phyloP scores from a whole-genome alignment of 2,888 invertebrate genomes.

The Scotopteryx bipunctaria region DNA sequence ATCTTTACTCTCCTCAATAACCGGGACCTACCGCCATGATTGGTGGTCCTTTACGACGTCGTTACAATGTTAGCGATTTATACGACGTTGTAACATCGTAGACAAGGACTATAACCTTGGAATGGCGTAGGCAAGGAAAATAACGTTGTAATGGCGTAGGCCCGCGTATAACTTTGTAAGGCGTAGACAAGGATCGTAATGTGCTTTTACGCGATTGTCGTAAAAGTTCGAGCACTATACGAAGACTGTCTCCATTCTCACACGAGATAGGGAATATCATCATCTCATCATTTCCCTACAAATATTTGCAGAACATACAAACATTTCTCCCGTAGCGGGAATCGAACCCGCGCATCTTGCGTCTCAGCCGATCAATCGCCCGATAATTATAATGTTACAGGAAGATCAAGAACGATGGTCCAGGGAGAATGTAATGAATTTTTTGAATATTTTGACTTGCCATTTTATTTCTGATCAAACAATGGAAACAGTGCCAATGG shows the following conservation, averaged over 20 bases:
- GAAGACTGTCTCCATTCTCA: slow-evolving; percentile 9
- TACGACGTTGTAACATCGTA: slow-evolving; percentile 14
- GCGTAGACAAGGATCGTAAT: slow-evolving; percentile 14
- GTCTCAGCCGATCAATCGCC: too few relatives aligned
- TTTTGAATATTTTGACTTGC: too few relatives aligned
- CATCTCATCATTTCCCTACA: too few relatives aligned
- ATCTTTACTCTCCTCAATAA: background rate
- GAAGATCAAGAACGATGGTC: too few relatives aligned
- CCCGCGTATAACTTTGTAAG: background rate
- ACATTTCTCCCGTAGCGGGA: too few relatives aligned
- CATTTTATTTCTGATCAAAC: too few relatives aligned
- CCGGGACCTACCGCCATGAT: background rate
- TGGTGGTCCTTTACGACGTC: slow-evolving; percentile 9
- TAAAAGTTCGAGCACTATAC: slow-evolving; percentile 22
- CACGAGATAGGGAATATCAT: too few relatives aligned
- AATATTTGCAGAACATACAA: too few relatives aligned
- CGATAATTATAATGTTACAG: too few relatives aligned
- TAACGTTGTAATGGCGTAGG: slow-evolving; percentile 10
- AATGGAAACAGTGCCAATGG: slow-evolving; percentile 5
- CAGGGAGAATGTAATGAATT: too few relatives aligned
- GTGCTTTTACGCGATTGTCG: slow-evolving; percentile 16
- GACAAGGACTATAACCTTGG: slow-evolving; percentile 16
- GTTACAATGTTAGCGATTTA: slow-evolving; percentile 18
- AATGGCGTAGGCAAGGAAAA: slow-evolving; percentile 12
- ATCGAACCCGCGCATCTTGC: too few relatives aligned